Evolutionary conservation across 2,888 invertebrate species (phyloP), one percentile per base, ranked within the genome.

Genomic region (Torymus texanus): DNA sequence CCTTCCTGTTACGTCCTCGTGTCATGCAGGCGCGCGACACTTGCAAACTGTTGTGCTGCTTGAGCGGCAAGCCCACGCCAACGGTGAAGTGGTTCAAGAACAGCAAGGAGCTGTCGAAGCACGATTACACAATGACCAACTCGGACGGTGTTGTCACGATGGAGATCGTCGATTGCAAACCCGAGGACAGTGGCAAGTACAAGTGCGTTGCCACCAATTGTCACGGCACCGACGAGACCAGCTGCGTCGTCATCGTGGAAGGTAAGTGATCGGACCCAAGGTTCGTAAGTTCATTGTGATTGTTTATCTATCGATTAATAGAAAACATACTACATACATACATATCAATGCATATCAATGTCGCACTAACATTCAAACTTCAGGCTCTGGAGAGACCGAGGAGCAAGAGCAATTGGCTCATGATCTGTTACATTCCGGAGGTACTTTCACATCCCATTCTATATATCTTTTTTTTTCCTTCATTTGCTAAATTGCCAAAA

Each of bases 1-100:
- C 98, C 88, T 99, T 99, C 97, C 95, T 97, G 88, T 94, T 99
- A 85, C 95, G 99, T 91, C 98, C 99, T 89, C 96, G 99, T 90
- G 97, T 99, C 86, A 99, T 99, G 94, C 99, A 99, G 92, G 94
- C 93, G 87, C 95, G 98, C 83, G 96, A 97, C 90, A 97, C 97
- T 79, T 99, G 99, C 93, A 99, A 99, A 92, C 93, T 99, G 83
- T 94, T 99, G 66, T 98, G 98, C 91, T 98, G 99, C 88, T 93
- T 99, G 81, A 96, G 96, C 87, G 98, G 98, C 82, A 97, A 96
- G 89, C 99, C 99, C 80, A 93, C 95, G 86, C 98, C 99, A 18
- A 96, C 96, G 53, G 98, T 98, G 82, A 95, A 95, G 90, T 95
- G 95, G 95, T 95, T 90, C 92, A 99, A 98, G 91, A 98, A 99